Conservation (phyloP, 2,888 invertebrate species). For the Zaprionus obscuricornis region DNA sequence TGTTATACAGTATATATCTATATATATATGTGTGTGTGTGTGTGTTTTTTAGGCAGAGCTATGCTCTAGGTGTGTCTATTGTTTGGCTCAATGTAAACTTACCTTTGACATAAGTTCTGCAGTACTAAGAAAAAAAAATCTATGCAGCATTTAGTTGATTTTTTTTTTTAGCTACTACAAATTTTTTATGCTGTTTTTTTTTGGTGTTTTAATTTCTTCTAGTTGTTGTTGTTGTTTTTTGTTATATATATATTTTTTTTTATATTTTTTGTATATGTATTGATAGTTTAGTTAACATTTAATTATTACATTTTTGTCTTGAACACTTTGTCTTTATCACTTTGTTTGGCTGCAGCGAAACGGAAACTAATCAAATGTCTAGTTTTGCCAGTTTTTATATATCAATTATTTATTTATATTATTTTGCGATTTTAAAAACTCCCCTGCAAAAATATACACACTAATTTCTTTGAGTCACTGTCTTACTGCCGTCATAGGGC, state of each 20-base stretch:
- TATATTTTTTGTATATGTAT: conserved; percentile 43
- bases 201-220: conserved; percentile 17
- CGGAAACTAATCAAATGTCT: conserved; percentile 60
- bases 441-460: too few relatives aligned
- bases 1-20: background rate
- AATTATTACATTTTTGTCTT: conserved; percentile 71
- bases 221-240: conserved; percentile 8
- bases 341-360: conserved; percentile 64
- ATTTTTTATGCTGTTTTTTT: conserved; percentile 7
- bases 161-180: background rate
- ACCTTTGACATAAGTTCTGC: too few relatives aligned
- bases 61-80: conserved; percentile 50
- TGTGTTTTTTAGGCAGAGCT: background rate
- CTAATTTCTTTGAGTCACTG: too few relatives aligned
- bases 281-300: conserved; percentile 37
- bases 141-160: conserved; percentile 16
- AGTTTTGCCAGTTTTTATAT: conserved; percentile 19
- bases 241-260: too few relatives aligned
- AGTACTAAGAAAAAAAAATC: too few relatives aligned
- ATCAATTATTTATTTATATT: too few relatives aligned
- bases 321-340: conserved; percentile 77
- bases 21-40: background rate
- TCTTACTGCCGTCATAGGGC: too few relatives aligned
- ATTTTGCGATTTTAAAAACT: too few relatives aligned
- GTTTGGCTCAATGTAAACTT: conserved; percentile 4